Percentiles rank a stretch among this genome's conserved stretches.
These are phyloP conservation scores for Saxidomus purpurata DNA, from an alignment of 1,140 invertebrate species.

Conservation along the genomic window DNA sequence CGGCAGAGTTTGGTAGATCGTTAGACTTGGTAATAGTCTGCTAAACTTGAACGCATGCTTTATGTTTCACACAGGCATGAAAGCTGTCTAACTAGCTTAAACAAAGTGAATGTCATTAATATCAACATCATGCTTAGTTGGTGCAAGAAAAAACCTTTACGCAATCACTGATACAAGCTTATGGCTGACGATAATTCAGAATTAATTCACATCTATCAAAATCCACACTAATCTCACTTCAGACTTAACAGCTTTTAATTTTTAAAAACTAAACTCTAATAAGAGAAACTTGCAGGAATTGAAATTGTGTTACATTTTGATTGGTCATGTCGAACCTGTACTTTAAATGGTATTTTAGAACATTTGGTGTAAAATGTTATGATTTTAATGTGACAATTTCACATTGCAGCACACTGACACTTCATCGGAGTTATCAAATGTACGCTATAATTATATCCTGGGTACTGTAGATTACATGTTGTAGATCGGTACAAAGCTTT, in stretches of 20 bases:
- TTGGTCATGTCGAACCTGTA: not conserved
- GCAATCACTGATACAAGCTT: too few species aligned
- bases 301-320: too few species aligned
- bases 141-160: too few species aligned
- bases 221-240: too few species aligned
- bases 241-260: too few species aligned
- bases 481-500: not conserved
- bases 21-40: not conserved
- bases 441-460: slow-evolving; percentile 27
- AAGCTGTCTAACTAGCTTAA: not conserved
- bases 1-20: not conserved
- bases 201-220: not conserved
- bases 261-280: too few species aligned
- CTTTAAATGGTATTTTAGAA: not conserved
- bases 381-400: not conserved
- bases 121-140: too few species aligned
- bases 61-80: not conserved
- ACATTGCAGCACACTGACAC: slow-evolving; percentile 21
- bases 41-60: not conserved
- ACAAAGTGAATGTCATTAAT: not conserved
- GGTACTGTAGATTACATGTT: not conserved
- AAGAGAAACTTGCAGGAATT: too few species aligned
- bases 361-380: not conserved
- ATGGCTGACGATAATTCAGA: not conserved
- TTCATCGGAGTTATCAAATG: slow-evolving; percentile 45